Conservation (phyloP, 2,888 invertebrate species). For the Tenthredo livida region DNA sequence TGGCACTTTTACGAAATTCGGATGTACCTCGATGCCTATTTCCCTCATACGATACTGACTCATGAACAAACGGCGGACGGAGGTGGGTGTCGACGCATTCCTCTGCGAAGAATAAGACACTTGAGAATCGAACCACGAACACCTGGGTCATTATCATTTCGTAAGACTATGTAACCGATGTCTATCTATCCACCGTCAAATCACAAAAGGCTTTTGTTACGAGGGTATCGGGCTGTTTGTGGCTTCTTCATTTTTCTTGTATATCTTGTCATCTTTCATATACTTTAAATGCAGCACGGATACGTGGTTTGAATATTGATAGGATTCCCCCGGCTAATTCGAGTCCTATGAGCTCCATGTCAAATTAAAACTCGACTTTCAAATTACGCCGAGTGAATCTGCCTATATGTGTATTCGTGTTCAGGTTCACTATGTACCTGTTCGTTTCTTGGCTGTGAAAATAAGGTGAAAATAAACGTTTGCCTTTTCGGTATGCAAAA, state of each 20-base stretch:
- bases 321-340: neutral
- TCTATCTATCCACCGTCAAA: slow-evolving; percentile 33
- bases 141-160: slow-evolving; percentile 49
- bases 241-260: slow-evolving; percentile 13
- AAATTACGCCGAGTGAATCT: neutral
- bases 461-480: neutral
- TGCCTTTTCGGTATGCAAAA: slow-evolving; percentile 28
- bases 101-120: slow-evolving; percentile 42
- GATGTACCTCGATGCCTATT: neutral
- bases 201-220: slow-evolving; percentile 49
- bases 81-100: slow-evolving; percentile 28
- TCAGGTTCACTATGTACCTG: neutral
- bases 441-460: neutral
- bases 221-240: neutral
- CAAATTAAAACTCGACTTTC: slow-evolving; percentile 7
- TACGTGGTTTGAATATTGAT: slow-evolving; percentile 1
- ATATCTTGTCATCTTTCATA: slow-evolving; percentile 25
- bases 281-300: neutral
- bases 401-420: neutral
- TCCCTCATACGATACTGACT: neutral
- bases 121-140: slow-evolving; percentile 50
- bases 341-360: slow-evolving; percentile 4
- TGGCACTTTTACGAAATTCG: neutral
- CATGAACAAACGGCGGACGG: slow-evolving; percentile 8
- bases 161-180: slow-evolving; percentile 47